phyloP scores from a whole-genome alignment of 1,140 invertebrate genomes.

The Drosophila orena region DNA sequence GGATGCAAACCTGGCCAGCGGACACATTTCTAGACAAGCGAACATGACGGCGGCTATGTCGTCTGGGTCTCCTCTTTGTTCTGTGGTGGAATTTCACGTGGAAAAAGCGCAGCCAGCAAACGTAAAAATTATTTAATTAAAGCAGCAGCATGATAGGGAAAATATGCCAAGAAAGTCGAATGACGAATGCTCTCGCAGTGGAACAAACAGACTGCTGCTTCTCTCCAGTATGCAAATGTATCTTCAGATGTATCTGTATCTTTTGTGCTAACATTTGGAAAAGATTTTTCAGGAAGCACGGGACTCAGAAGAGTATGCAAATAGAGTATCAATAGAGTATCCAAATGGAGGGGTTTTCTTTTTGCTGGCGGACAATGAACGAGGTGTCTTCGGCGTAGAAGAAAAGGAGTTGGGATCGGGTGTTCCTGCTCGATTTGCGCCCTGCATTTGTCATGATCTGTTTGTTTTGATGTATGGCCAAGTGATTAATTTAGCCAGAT shows the following conservation, averaged over 20 bases:
- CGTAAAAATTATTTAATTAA: conserved; percentile 78
- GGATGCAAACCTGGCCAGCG: conserved; percentile 43
- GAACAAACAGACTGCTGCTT: neutral
- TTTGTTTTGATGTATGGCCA: conserved; percentile 74
- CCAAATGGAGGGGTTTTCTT: conserved; percentile 2
- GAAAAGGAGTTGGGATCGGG: conserved; percentile 11
- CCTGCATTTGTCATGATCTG: conserved; percentile 81
- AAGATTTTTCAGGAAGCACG: too few relatives aligned
- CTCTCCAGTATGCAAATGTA: too few relatives aligned
- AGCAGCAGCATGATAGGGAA: conserved; percentile 22
- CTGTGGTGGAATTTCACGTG: conserved; percentile 71
- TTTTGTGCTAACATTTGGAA: too few relatives aligned
- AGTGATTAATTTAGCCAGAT: conserved; percentile 70
- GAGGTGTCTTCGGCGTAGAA: conserved; percentile 18
- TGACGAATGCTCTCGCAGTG: neutral
- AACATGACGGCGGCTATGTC: conserved; percentile 79
- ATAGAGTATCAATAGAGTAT: conserved; percentile 8
- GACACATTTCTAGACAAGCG: conserved; percentile 73
- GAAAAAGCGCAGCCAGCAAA: conserved; percentile 67
- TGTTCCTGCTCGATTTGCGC: conserved; percentile 61
- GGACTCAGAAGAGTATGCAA: neutral
- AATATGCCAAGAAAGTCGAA: neutral
- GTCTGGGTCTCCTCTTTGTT: conserved; percentile 27
- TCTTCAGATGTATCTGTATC: too few relatives aligned
- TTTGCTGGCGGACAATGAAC: conserved; percentile 18